Base-by-base conservation (phyloP, 1,140 invertebrate genomes). In the Drosophila lacteicornis region DNA sequence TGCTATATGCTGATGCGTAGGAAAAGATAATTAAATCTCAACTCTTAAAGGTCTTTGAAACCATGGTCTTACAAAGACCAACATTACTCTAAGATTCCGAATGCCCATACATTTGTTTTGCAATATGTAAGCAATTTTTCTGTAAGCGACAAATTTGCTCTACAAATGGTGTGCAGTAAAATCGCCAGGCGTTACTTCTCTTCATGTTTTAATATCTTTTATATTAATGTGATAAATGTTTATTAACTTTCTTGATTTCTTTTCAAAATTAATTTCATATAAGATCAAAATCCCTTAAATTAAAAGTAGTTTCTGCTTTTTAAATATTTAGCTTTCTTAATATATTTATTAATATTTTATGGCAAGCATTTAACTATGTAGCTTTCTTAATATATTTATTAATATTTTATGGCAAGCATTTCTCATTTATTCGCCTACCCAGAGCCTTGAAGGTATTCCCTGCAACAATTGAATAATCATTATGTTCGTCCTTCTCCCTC, bases 401-500 rank as follows among this genome's bases (percentile, higher is more conserved):
- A 42, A 2, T 9, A 8, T 43, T 45, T 33, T 17, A 27, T 19
- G 5, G 6, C 5, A 6, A n/a, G 43, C 33, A 43, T 12, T 45
- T 7, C 40, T 12, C 13, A 66, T 47, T 47, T 63, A 63, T 27
- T 38, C 9, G 38, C 8, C 58, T 38, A 33, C 58, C 63, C 12
- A 19, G 2, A 36, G 12, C 9, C 56, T 9, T 27, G 12, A 47
- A 38, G 33, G 33, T 12, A 47, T 47, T 63, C 6, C 58, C 42
- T 0, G 2, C n/a, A 36, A 63, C 63, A 65, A 63, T 66, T 66
- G 58, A 46, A 67, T 47, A 47, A 11, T 58, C 30, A 67, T 67
- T 46, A 63, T 38, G 13, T 13, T 45, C 19, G 27, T 61, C 19
- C 27, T 12, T 46, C 13, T 8, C 36, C 13, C 17, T 15, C 1